Evolutionary conservation across 2,113 vertebrate species (phyloP).

Genomic region (Sander lucioperca): DNA sequence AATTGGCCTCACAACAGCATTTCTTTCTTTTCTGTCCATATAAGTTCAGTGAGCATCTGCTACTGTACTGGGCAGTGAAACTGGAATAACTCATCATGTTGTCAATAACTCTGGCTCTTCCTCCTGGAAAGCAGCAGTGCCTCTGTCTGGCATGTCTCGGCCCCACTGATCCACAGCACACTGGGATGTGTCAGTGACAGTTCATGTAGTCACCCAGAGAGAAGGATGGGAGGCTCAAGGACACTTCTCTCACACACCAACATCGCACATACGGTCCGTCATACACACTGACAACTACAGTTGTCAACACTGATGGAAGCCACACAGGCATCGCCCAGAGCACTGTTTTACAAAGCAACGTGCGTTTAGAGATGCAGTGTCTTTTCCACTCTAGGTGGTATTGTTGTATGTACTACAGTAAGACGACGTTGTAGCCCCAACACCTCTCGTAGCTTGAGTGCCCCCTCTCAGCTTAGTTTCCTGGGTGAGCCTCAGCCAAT

Average conservation of each 20-base stretch:
- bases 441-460: not conserved
- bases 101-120: slow-evolving; percentile 30
- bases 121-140: slow-evolving; percentile 5
- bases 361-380: not conserved
- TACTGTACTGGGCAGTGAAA: not conserved
- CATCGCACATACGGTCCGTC: slow-evolving; percentile 11
- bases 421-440: not conserved
- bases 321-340: slow-evolving; percentile 6
- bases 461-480: slow-evolving; percentile 8
- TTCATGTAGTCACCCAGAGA: slow-evolving; percentile 13
- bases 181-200: slow-evolving; percentile 37
- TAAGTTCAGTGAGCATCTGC: slow-evolving; percentile 5
- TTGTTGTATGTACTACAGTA: not conserved
- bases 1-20: not conserved
- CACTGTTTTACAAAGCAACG: not conserved
- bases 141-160: not conserved
- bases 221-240: slow-evolving; percentile 45
- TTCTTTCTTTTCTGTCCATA: not conserved
- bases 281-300: slow-evolving; percentile 30
- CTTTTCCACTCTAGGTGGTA: not conserved
- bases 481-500: not conserved
- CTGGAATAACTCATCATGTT: not conserved
- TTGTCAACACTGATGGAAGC: slow-evolving; percentile 29
- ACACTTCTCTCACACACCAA: slow-evolving; percentile 32
- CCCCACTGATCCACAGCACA: slow-evolving; percentile 15